A percentile compares a stretch with the other conserved stretches of the same genome.
Evolutionary conservation across 53 echinoderm and acorn worm genomes (phyloP).

Genomic region (Stichopus horrens): DNA sequence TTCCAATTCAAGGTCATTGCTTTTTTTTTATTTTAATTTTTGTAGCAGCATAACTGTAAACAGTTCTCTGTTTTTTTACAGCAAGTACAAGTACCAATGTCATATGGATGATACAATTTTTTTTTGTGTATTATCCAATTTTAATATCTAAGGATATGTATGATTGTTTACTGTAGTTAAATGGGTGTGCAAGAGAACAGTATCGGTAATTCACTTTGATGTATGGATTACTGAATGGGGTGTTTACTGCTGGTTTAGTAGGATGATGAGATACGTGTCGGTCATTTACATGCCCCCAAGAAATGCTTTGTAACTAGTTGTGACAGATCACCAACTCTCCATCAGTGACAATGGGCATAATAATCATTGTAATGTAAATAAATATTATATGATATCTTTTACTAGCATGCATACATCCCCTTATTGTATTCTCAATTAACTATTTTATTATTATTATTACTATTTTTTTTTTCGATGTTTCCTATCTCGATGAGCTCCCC

Average conservation of each 20-base stretch:
- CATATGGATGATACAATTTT: neutral
- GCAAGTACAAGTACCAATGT: no score
- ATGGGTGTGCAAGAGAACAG: neutral
- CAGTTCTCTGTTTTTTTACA: no score
- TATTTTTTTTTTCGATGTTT: conserved; percentile 31
- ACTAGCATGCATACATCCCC: conserved; percentile 30
- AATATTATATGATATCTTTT: conserved; percentile 9
- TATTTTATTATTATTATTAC: neutral
- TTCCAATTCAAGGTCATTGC: no score
- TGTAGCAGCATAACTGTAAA: no score
- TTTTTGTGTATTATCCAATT: neutral
- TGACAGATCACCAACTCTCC: neutral
- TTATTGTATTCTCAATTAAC: conserved; percentile 14
- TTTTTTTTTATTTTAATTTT: no score
- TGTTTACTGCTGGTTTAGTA: no score
- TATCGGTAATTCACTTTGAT: no score
- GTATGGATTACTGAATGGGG: no score
- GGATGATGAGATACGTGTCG: no score
- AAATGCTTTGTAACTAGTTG: no score
- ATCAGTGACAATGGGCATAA: neutral
- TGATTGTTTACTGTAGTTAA: neutral
- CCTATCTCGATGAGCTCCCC: neutral
- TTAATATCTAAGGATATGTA: neutral
- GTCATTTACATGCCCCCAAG: no score
- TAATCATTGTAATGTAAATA: conserved; percentile 30